Base-by-base conservation (phyloP, 2,113 vertebrate genomes). In the Mormyrus iriodes region DNA sequence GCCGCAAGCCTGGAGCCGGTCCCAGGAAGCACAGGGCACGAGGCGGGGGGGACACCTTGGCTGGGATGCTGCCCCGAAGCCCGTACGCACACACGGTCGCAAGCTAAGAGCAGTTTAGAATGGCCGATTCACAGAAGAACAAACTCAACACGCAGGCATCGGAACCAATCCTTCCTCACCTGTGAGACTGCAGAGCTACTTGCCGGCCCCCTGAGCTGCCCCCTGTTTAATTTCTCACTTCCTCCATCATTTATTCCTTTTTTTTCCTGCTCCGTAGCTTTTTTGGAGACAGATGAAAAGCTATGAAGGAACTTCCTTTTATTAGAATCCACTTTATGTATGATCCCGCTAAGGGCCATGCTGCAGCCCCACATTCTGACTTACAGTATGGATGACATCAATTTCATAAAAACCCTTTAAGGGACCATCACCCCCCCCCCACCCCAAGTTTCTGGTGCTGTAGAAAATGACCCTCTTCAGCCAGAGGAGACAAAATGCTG, bases 391-490 rank as follows among this genome's bases (percentile, higher is more conserved):
- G 51, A 86, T 53, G 48, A 52, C 49, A 53, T 53, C 27, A 53
- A 55, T 86, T 86, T 53, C 27, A 53, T 86, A 53, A 86, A 86
- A 52, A 52, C 51, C n/a, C 85, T 53, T 35, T 35, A 53, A 53
- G 51, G 85, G 4, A 53, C 24, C n/a, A n/a, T n/a, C n/a, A n/a
- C 2, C 8, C 39, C 39, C 39, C 39, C 35, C 1, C 51, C 48
- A 13, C 35, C 44, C 21, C 44, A 48, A 84, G 82, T 84, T 48
- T 84, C 39, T 48, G 44, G 82, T 4, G 39, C 9, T 48, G 42
- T 48, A n/a, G 85, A 86, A 86, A 86, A 86, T 53, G 49, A 85
- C 83, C 83, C 44, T 85, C 27, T 85, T 49, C 44, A 49, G 85
- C 85, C 51, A 31, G 49, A 55, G 51, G 85, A 53, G 12, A 19